Conservation (phyloP, 2,113 vertebrate species). For the Bambusicola thoracicus region DNA sequence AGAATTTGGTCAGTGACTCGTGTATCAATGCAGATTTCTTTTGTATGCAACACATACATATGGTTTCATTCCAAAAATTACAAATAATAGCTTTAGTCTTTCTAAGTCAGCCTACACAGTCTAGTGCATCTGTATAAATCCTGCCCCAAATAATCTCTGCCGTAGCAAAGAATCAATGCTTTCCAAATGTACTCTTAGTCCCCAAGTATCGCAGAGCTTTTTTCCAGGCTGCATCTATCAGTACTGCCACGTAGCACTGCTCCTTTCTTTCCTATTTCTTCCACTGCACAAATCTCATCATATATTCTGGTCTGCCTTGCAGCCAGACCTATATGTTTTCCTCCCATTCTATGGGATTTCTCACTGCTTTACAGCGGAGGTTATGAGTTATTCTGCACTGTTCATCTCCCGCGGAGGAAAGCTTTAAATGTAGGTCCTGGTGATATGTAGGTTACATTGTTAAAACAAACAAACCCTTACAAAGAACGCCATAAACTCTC, state of each 20-base stretch:
- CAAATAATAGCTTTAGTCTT: neutral
- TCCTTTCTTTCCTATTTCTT: neutral
- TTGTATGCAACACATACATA: fast-evolving
- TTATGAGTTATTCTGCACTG: neutral
- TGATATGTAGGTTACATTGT: neutral
- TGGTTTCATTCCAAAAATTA: no score
- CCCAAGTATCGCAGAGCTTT: neutral
- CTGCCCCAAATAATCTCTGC: neutral
- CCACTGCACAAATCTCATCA: neutral
- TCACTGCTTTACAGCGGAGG: neutral
- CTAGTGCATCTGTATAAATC: neutral
- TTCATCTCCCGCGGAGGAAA: neutral
- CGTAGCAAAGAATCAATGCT: fast-evolving
- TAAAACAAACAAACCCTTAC: neutral
- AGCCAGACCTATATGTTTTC: neutral
- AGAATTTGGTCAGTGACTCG: neutral
- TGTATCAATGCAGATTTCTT: fast-evolving
- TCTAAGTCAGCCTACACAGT: neutral
- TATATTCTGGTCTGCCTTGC: neutral
- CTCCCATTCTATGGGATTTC: neutral
- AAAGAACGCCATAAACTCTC: neutral
- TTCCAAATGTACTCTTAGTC: neutral
- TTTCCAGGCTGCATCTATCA: neutral
- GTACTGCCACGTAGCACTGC: fast-evolving
- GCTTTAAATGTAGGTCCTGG: neutral